Base-by-base conservation (phyloP, 2,888 invertebrate genomes). In the Limnephilus marmoratus region DNA sequence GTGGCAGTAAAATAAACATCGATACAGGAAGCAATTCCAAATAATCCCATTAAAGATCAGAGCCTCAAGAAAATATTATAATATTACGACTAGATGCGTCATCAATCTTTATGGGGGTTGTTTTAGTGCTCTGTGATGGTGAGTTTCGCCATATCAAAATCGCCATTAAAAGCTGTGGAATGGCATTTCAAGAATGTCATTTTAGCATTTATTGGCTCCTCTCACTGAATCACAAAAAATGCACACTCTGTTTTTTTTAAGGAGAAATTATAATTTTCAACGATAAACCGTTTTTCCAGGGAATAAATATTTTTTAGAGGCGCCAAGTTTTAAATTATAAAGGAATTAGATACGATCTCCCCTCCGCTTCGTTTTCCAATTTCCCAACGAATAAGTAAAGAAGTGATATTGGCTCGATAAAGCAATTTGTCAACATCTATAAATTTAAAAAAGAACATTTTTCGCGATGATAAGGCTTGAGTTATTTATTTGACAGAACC, bases 1-100 rank as follows among this genome's bases (percentile, higher is more conserved):
- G 5, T 49, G 37, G 29, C 88, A 68, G n/a, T 68, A 88, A 88
- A 88, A 88, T 68, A 31, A 80, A 88, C 49, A 88, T 80, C 31
- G 88, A 68, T 68, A 88, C 80, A 68, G 88, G 88, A 88, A 88
- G 88, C 31, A 88, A 88, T 80, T 68, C 68, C 31, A 24, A 68
- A 88, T 88, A 80, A 80, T 68, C 15, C 68, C 53, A 68, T 88
- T 24, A 68, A 68, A 68, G 68, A 88, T 53, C 68, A 80, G 18
- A 37, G n/a, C 80, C 31, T 31, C 15, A 7, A 24, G 68, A 68
- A 88, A 88, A 88, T 88, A 68, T 68, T 68, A 18, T 88, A 88
- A 49, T 49, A 49, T 49, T 49, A 49, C 49, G 13, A 15, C 9
- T 45, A 68, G 88, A 68, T 18, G 80, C 88, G 31, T 37, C 29